These are phyloP conservation scores for Drosophila parabipectinata DNA, from an alignment of 1,140 invertebrate species.

Conservation along the genomic window DNA sequence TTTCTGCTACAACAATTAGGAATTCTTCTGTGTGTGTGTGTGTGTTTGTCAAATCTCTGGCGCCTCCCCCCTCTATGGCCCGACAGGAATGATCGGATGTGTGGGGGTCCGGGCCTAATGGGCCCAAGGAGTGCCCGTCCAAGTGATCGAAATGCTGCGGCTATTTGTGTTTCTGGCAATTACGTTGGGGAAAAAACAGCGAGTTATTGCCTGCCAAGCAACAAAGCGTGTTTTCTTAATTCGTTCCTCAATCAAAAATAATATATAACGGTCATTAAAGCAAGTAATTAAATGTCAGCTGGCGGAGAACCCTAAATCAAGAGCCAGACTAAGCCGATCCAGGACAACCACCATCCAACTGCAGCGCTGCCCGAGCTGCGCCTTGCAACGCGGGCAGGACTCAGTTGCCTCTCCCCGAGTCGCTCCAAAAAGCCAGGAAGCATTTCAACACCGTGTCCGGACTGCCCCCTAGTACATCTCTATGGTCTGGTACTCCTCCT, in stretches of 20 bases:
- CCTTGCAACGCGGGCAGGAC: neutral
- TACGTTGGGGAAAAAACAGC: slow-evolving; percentile 17
- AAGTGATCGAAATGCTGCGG: slow-evolving; percentile 63
- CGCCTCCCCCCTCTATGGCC: too few species aligned
- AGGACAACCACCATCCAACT: slow-evolving; percentile 39
- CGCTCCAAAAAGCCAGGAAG: slow-evolving; percentile 12
- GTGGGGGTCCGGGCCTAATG: slow-evolving; percentile 17
- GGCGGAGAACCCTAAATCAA: neutral
- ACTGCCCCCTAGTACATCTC: slow-evolving; percentile 54
- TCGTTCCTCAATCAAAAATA: slow-evolving; percentile 16
- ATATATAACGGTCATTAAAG: slow-evolving; percentile 3
- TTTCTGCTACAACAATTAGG: slow-evolving; percentile 81
- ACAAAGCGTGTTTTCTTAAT: slow-evolving; percentile 43
- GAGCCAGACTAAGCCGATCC: too few species aligned
- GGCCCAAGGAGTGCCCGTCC: slow-evolving; percentile 36
- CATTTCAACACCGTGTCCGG: slow-evolving; percentile 23
- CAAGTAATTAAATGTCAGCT: slow-evolving; percentile 1
- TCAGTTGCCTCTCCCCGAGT: slow-evolving; percentile 11
- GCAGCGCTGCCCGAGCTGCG: slow-evolving; percentile 25
- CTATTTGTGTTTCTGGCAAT: slow-evolving; percentile 30
- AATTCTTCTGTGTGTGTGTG: neutral
- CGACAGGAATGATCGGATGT: slow-evolving; percentile 35
- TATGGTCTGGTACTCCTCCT: slow-evolving; percentile 30
- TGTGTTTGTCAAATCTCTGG: too few species aligned
- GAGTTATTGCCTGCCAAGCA: slow-evolving; percentile 33